These are phyloP conservation scores for Rhinophrynus dorsalis DNA, from an alignment of 2,797 vertebrate species.

Conservation along the genomic window DNA sequence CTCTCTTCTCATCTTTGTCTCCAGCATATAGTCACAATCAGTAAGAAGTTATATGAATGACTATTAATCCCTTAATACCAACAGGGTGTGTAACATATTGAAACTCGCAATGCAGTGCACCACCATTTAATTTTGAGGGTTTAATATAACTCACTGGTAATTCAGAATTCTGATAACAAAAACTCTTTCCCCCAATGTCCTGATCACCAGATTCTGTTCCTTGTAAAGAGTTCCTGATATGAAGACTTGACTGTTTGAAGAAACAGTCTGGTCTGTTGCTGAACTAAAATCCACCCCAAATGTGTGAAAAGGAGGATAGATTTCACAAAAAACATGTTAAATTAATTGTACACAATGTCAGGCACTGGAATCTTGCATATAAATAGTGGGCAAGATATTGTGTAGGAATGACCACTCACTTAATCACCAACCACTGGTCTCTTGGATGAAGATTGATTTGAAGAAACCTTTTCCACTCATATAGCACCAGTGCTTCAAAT, in stretches of 20 bases:
- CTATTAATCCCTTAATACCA: too few species aligned
- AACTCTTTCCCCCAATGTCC: background rate
- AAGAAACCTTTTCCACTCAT: background rate
- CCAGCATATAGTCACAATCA: too few species aligned
- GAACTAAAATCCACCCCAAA: background rate
- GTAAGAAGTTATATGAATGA: too few species aligned
- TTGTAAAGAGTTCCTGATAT: background rate
- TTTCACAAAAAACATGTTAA: background rate
- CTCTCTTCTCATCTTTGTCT: too few species aligned
- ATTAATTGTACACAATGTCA: background rate
- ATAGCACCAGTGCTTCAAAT: background rate
- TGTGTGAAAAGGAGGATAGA: background rate
- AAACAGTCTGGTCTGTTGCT: background rate
- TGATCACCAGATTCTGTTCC: background rate
- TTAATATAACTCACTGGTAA: too few species aligned
- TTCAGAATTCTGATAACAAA: too few species aligned
- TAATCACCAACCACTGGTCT: background rate
- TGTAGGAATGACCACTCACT: slow-evolving; percentile 6
- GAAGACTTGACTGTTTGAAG: background rate
- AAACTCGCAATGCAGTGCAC: too few species aligned
- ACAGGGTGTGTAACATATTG: too few species aligned
- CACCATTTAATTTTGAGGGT: too few species aligned
- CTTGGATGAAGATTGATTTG: background rate
- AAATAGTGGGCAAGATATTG: background rate
- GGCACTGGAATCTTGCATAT: background rate